Base-by-base conservation (phyloP, 1,140 invertebrate species). In the Grapholita molesta region DNA sequence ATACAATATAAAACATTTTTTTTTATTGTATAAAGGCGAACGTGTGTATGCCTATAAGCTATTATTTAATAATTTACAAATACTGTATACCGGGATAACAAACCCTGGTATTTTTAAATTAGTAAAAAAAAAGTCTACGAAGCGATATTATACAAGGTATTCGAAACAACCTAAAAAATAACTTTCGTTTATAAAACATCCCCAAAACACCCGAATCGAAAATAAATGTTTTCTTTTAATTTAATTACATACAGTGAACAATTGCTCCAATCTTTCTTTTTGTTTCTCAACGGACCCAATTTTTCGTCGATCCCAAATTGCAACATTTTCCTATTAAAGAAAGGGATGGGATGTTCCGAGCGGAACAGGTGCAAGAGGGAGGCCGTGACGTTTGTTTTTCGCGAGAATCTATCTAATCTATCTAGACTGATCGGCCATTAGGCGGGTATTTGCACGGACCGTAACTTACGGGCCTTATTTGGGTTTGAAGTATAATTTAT, bases 401-500 rank as follows among this genome's bases (percentile, higher is more conserved):
- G 55, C 32, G 55, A 30, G 55, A 72, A 69, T 57, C 73, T 74
- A 77, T 80, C 83, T 85, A 84, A 88, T 88, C 77, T 89, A 83
- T 87, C 76, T 81, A 73, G 75, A 73, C 78, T 80, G 86, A 89
- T 86, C 80, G 82, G 70, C 80, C 80, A 86, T 90, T 90, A 87
- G 79, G 74, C 73, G 77, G 81, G 81, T 82, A 85, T 88, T 87
- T 80, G 78, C 77, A 74, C 67, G 73, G 72, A 80, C 77, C 84
- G 86, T 65, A 53, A 33, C 55, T 67, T 33, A 25, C 32, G 65
- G 38, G 38, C 48, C 32, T 21, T 64, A 65, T 57, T 7, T 73
- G 25, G 21, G 12, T 38, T 18, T 64, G 64, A 38, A 66, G 71
- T 68, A 72, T 38, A 53, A 72, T 65, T 28, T 68, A 48, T 61